phyloP scores from a whole-genome alignment of 1,140 invertebrate species.

The Drepana arcuata region DNA sequence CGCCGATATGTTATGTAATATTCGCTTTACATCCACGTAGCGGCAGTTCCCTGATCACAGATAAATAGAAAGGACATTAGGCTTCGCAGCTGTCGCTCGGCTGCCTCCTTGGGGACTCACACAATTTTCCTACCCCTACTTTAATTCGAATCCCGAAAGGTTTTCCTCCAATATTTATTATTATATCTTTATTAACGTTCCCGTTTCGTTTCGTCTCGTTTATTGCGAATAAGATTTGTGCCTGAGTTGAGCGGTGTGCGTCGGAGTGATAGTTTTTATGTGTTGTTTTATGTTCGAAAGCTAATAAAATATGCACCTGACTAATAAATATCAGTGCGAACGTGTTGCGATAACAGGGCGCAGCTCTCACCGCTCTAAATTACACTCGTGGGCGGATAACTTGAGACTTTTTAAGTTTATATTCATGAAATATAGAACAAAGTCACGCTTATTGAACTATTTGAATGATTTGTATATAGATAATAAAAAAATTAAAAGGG shows the following conservation, averaged over 20 bases:
- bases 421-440: neutral
- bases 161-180: constrained; percentile 63
- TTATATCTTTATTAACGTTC: constrained; percentile 67
- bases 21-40: constrained; percentile 36
- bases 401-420: constrained; percentile 9
- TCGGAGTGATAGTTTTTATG: constrained; percentile 33
- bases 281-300: constrained; percentile 30
- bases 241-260: constrained; percentile 9
- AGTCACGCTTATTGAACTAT: neutral
- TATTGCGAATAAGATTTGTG: constrained; percentile 48
- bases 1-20: constrained; percentile 26
- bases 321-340: constrained; percentile 29
- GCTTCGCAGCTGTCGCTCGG: constrained; percentile 54
- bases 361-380: constrained; percentile 23
- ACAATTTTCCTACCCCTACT: constrained; percentile 66
- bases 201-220: constrained; percentile 41
- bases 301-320: constrained; percentile 37
- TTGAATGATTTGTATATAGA: neutral
- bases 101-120: constrained; percentile 51
- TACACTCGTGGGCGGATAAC: constrained; percentile 20
- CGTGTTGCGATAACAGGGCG: constrained; percentile 25
- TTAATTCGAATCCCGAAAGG: constrained; percentile 63
- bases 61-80: constrained; percentile 66
- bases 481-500: neutral
- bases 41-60: constrained; percentile 41